These are phyloP conservation scores for Pithys albifrons DNA, from an alignment of 2,113 vertebrate species.

Conservation along the genomic window DNA sequence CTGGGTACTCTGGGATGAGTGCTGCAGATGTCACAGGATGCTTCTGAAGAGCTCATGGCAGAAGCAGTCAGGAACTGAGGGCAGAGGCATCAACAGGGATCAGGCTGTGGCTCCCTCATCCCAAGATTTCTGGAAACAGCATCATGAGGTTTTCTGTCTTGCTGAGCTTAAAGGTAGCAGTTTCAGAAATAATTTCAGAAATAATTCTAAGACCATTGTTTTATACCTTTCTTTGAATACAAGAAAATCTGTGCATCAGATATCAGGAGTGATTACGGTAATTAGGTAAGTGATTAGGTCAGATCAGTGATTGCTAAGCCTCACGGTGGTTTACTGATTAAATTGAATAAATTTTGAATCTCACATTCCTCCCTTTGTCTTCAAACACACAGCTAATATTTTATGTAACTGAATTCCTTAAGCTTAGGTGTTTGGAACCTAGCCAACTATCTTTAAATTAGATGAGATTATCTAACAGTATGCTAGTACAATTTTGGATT, in stretches of 20 bases:
- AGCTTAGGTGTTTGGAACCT: background rate
- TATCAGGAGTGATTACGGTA: background rate
- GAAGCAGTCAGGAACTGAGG: background rate
- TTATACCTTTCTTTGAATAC: background rate
- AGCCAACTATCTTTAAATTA: background rate
- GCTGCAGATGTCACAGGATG: background rate
- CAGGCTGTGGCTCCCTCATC: background rate
- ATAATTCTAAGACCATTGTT: background rate
- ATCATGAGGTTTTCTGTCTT: background rate
- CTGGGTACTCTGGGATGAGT: background rate
- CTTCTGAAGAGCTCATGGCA: background rate
- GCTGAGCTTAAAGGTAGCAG: background rate
- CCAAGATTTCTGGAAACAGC: background rate
- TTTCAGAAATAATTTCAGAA: background rate
- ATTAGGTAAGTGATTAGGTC: background rate
- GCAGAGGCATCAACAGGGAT: background rate
- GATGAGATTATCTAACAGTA: background rate
- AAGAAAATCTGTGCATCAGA: background rate
- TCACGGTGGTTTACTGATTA: background rate
- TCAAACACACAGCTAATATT: background rate
- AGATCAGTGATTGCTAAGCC: background rate
- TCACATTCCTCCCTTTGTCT: background rate
- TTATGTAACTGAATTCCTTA: background rate
- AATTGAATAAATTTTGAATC: background rate
- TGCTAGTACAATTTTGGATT: background rate